These are phyloP conservation scores for Oreohelix idahoensis DNA, from an alignment of 1,140 invertebrate species.

Conservation along the genomic window DNA sequence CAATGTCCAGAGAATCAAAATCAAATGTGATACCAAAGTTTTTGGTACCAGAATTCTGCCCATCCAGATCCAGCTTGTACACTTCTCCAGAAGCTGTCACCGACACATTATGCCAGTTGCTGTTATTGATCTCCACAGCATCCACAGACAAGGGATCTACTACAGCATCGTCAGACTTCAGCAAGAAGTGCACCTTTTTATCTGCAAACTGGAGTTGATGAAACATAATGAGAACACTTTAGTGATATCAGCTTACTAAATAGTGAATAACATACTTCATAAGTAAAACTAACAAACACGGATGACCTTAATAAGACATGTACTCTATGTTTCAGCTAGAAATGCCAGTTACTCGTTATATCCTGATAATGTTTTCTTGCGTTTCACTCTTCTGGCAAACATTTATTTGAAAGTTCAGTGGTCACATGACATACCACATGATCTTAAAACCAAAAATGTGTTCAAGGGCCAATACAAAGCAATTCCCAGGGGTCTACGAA, in stretches of 20 bases:
- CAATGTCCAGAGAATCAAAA: constrained; percentile 57
- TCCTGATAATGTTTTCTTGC: no score
- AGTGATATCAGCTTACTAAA: background rate
- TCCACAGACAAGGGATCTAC: constrained; percentile 38
- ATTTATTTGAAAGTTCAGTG: no score
- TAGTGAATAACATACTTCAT: background rate
- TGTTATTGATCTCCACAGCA: constrained; percentile 46
- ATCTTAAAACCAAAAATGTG: no score
- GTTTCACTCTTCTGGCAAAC: no score
- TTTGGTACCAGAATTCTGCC: constrained; percentile 16
- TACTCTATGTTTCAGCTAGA: no score
- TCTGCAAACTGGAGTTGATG: constrained; percentile 36
- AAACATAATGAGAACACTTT: background rate
- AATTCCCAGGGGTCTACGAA: no score
- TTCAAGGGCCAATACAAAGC: no score
- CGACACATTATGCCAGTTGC: constrained; percentile 63
- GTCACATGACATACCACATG: no score
- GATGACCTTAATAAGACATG: no score
- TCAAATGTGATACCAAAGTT: constrained; percentile 14
- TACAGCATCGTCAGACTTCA: constrained; percentile 28
- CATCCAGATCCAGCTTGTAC: constrained; percentile 34
- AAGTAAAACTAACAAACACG: background rate
- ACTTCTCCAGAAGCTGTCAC: constrained; percentile 48
- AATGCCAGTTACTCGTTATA: no score
- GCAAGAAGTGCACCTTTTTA: constrained; percentile 35